These are phyloP conservation scores for Pavo muticus DNA, from an alignment of 2,113 vertebrate species.

Conservation along the genomic window DNA sequence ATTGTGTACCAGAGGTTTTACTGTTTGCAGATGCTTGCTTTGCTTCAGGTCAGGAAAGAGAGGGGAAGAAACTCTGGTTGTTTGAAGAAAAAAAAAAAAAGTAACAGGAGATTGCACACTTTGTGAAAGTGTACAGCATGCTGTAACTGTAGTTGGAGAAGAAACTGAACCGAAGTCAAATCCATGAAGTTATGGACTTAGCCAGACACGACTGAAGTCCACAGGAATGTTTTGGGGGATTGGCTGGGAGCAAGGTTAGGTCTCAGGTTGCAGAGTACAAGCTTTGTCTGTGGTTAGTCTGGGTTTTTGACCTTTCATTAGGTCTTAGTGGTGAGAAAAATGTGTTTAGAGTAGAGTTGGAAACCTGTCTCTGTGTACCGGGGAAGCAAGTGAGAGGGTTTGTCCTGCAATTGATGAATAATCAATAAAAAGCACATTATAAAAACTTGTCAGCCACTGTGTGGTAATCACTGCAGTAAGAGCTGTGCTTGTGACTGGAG, in stretches of 20 bases:
- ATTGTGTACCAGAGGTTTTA: slow-evolving; percentile 16
- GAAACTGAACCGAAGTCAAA: slow-evolving; percentile 4
- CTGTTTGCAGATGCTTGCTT: neutral
- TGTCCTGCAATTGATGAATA: neutral
- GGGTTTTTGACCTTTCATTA: neutral
- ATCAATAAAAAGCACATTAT: neutral
- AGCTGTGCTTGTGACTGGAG: neutral
- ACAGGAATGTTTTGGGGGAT: neutral
- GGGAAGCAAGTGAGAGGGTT: neutral
- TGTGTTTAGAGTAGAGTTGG: neutral
- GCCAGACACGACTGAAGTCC: neutral
- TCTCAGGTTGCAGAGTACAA: neutral
- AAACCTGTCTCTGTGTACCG: fast-evolving
- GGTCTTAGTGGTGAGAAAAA: neutral
- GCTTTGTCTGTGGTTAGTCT: neutral
- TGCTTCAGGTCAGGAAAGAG: slow-evolving; percentile 2
- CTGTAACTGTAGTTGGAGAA: neutral
- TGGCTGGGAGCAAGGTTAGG: neutral
- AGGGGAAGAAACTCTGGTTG: neutral
- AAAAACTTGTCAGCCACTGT: neutral
- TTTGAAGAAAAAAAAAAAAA: neutral
- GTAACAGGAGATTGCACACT: neutral
- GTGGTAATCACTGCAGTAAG: neutral
- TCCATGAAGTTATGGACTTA: neutral
- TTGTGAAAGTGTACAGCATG: neutral